These are phyloP conservation scores for Lypha dubia DNA, from an alignment of 2,888 invertebrate species.

Conservation along the genomic window DNA sequence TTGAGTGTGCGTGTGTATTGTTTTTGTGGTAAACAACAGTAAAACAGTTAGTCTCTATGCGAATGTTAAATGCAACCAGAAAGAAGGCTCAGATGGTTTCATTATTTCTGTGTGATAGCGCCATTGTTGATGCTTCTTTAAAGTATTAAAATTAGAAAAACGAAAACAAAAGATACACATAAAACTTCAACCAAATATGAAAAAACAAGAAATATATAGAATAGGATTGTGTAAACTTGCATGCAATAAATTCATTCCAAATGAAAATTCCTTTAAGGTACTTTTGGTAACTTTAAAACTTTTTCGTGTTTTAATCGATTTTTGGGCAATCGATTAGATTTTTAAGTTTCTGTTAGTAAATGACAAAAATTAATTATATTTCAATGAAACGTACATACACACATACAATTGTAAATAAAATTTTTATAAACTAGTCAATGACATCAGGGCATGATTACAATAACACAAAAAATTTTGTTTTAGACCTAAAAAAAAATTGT, in stretches of 20 bases:
- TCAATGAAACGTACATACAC: too few species aligned
- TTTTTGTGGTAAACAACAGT: conserved; percentile 50
- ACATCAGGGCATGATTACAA: too few species aligned
- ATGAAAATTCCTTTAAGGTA: too few species aligned
- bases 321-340: too few species aligned
- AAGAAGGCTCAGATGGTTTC: conserved; percentile 52
- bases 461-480: too few species aligned
- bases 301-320: too few species aligned
- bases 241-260: background rate
- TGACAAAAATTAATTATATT: too few species aligned
- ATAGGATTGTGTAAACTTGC: background rate
- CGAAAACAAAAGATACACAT: background rate
- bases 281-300: too few species aligned
- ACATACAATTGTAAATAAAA: too few species aligned
- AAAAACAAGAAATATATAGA: background rate
- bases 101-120: conserved; percentile 20
- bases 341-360: too few species aligned
- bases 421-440: too few species aligned
- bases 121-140: conserved; percentile 53
- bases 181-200: background rate
- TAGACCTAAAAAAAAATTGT: too few species aligned
- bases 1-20: conserved; percentile 41
- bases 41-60: conserved; percentile 17
- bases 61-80: conserved; percentile 40
- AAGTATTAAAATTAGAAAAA: conserved; percentile 36